Evolutionary conservation across 2,797 vertebrate genomes (phyloP).

Genomic region (Chelidonichthys spinosus): DNA sequence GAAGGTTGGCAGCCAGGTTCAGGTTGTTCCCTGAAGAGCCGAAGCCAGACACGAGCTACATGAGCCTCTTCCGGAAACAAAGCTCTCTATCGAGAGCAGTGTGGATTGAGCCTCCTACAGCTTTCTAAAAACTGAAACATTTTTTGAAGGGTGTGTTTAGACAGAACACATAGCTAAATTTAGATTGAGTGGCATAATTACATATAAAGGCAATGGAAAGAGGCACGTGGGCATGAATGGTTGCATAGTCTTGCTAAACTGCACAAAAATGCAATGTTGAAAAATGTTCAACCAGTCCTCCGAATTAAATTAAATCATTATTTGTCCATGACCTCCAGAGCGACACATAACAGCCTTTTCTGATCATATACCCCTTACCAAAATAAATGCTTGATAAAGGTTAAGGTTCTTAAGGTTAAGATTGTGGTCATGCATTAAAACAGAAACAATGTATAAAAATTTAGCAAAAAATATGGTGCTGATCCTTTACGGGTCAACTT

Average conservation of each 20-base stretch:
- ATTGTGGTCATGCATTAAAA: not conserved
- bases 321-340: not conserved
- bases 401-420: not conserved
- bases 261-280: not conserved
- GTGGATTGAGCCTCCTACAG: not conserved
- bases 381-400: not conserved
- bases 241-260: not conserved
- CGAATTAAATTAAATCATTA: not conserved
- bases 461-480: not conserved
- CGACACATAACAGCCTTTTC: not conserved
- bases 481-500: not conserved
- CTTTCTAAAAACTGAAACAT: not conserved
- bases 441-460: too few species aligned
- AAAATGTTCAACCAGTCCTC: not conserved
- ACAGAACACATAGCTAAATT: not conserved
- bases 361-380: not conserved
- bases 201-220: conserved; percentile 5
- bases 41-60: conserved; percentile 33
- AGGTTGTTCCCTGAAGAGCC: conserved; percentile 35
- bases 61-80: conserved; percentile 13
- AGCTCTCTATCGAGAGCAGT: not conserved
- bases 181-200: not conserved
- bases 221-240: not conserved
- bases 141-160: not conserved
- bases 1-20: conserved; percentile 29